Evolutionary conservation across 2,888 invertebrate species (phyloP).

Genomic region (Cephus rjabovi): DNA sequence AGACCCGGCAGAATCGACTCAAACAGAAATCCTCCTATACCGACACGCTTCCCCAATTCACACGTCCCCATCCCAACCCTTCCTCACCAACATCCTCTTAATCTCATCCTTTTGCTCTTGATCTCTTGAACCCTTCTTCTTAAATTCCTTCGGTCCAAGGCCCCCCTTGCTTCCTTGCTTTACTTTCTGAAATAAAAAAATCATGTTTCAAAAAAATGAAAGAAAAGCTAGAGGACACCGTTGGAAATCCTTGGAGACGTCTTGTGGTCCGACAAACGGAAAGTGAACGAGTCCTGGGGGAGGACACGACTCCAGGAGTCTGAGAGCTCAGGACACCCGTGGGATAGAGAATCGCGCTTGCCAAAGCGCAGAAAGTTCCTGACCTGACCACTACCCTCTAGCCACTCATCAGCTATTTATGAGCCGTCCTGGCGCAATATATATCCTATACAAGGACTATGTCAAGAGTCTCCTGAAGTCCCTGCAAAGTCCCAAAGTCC

Average conservation of each 20-base stretch:
- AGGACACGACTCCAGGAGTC: background rate
- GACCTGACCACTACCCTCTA: conserved; percentile 36
- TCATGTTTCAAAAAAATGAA: background rate
- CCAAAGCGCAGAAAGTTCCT: conserved; percentile 20
- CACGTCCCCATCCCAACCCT: background rate
- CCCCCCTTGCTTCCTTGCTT: conserved; percentile 22
- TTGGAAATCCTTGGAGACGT: background rate
- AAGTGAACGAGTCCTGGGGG: background rate
- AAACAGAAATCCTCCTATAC: background rate
- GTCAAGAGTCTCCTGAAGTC: background rate
- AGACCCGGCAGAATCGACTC: conserved; percentile 5
- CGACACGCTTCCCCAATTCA: background rate
- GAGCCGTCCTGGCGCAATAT: conserved; percentile 37
- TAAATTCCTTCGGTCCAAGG: conserved; percentile 18
- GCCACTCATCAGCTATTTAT: conserved; percentile 50
- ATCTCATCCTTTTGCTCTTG: background rate
- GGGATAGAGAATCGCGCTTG: background rate
- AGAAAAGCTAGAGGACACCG: background rate
- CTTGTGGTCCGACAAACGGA: background rate
- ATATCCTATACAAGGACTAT: background rate
- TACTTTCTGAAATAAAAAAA: background rate
- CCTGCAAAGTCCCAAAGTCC: background rate
- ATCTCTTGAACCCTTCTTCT: conserved; percentile 32
- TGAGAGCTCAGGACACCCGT: background rate
- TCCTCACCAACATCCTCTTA: too few relatives aligned